Evolutionary conservation across 2,888 invertebrate species (phyloP).

Genomic region (Tetrapedia diversipes): DNA sequence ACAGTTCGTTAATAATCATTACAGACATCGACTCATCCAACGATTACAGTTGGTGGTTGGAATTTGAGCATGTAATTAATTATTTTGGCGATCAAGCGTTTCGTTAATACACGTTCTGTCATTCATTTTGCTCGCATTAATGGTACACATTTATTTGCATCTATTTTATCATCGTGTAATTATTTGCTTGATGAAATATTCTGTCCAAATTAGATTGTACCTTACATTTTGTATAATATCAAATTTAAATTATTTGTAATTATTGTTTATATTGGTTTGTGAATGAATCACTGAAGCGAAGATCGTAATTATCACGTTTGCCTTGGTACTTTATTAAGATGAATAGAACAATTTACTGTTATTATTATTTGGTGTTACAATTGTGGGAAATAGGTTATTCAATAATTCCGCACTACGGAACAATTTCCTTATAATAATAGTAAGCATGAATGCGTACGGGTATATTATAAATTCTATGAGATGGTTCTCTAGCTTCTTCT

Average conservation of each 20-base stretch:
- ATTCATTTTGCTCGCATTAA: too few species aligned
- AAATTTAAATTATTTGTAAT: not conserved
- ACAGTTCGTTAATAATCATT: constrained; percentile 13
- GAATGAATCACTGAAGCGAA: not conserved
- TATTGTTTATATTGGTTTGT: not conserved
- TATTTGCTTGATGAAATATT: too few species aligned
- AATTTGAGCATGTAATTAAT: not conserved
- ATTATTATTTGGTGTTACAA: not conserved
- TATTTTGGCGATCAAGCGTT: not conserved
- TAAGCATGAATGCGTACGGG: too few species aligned
- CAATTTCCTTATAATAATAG: constrained; percentile 15
- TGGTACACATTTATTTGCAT: too few species aligned
- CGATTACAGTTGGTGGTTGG: not conserved
- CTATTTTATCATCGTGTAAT: too few species aligned
- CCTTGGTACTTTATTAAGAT: not conserved
- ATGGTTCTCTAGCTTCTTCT: not conserved
- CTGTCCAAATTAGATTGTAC: too few species aligned
- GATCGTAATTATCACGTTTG: not conserved
- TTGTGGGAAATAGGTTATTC: constrained; percentile 10
- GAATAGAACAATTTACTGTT: not conserved
- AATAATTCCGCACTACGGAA: not conserved
- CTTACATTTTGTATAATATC: too few species aligned
- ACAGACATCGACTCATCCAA: not conserved
- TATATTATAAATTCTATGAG: not conserved
- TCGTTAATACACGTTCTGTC: not conserved